phyloP scores from a whole-genome alignment of 1,140 invertebrate genomes.

The Hypsibius dujardini region DNA sequence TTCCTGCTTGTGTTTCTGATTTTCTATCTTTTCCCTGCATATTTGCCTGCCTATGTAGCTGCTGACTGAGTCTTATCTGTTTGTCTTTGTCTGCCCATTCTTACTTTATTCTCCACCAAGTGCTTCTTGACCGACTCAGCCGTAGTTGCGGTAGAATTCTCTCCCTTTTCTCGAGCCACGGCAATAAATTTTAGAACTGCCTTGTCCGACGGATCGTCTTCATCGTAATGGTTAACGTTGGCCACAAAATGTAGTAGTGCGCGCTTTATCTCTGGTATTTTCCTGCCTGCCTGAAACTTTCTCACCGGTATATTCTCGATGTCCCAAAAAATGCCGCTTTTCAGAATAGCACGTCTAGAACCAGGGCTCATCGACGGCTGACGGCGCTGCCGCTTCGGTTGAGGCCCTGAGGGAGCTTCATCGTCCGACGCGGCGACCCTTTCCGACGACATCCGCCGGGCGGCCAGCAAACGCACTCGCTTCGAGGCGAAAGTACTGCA shows the following conservation, averaged over 20 bases:
- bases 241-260: background rate
- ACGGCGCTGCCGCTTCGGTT: too few species aligned
- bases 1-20: too few species aligned
- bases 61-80: background rate
- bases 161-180: background rate
- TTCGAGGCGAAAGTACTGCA: too few species aligned
- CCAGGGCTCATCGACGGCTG: too few species aligned
- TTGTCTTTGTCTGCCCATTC: background rate
- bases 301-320: constrained; percentile 16
- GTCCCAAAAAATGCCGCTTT: constrained; percentile 12
- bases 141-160: background rate
- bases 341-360: background rate
- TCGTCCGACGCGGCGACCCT: too few species aligned
- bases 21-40: background rate
- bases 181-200: background rate
- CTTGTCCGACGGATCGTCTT: constrained; percentile 5
- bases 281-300: background rate
- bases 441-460: too few species aligned
- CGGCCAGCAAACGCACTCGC: too few species aligned
- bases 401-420: too few species aligned
- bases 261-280: background rate
- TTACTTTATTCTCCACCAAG: background rate
- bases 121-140: background rate
- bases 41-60: background rate
- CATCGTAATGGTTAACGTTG: constrained; percentile 9